Evolutionary conservation across 2,888 invertebrate species (phyloP).

Genomic region (Opisthograptis luteolata): DNA sequence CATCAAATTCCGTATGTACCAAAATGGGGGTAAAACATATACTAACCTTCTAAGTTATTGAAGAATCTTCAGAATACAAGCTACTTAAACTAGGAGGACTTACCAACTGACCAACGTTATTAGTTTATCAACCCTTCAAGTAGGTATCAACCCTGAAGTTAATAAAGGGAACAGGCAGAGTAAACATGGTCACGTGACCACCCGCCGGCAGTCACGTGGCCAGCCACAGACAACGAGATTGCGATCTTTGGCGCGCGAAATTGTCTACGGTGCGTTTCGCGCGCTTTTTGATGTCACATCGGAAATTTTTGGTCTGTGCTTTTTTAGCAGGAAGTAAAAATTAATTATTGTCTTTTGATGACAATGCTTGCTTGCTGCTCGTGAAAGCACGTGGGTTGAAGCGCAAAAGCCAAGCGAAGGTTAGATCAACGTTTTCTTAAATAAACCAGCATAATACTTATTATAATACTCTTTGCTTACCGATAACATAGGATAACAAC

Average conservation of each 20-base stretch:
- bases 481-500: no score
- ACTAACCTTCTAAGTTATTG: background rate
- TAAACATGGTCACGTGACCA: constrained; percentile 62
- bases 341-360: background rate
- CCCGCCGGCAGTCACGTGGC: constrained; percentile 57
- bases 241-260: constrained; percentile 72
- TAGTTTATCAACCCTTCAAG: constrained; percentile 33
- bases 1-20: no score
- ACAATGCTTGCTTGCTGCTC: background rate
- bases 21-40: no score
- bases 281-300: constrained; percentile 55
- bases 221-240: constrained; percentile 57
- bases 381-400: no score
- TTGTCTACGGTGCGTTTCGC: constrained; percentile 62
- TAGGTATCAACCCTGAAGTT: constrained; percentile 47
- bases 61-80: background rate
- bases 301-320: background rate
- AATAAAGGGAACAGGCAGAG: constrained; percentile 69
- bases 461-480: no score
- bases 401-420: no score
- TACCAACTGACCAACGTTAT: constrained; percentile 29
- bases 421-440: no score
- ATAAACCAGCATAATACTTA: no score
- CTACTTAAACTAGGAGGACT: constrained; percentile 8
- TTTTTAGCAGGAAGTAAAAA: background rate